phyloP scores from a whole-genome alignment of 2,888 invertebrate species.

The Halictus ligatus region DNA sequence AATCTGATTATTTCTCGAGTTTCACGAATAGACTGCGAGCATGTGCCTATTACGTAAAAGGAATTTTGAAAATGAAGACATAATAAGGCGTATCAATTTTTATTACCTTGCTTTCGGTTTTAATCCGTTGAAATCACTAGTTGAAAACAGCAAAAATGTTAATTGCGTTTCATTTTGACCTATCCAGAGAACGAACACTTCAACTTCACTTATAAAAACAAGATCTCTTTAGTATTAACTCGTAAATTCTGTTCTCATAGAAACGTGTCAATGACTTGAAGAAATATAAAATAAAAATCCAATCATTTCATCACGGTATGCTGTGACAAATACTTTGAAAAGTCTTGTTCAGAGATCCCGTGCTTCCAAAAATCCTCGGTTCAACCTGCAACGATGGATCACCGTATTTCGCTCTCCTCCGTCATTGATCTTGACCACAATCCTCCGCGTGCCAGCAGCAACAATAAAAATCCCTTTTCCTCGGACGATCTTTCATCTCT shows the following conservation, averaged over 20 bases:
- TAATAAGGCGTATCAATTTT: not conserved
- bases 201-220: not conserved
- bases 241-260: not conserved
- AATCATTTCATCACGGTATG: not conserved
- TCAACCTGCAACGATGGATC: not conserved
- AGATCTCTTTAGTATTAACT: not conserved
- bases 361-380: not conserved
- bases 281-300: not conserved
- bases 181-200: too few relatives aligned
- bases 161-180: too few relatives aligned
- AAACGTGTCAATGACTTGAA: not conserved
- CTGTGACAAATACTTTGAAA: not conserved
- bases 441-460: not conserved
- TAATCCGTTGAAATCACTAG: too few relatives aligned
- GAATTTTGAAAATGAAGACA: not conserved
- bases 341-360: not conserved
- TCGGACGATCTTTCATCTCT: constrained; percentile 1
- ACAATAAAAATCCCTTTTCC: not conserved
- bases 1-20: not conserved
- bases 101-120: too few relatives aligned
- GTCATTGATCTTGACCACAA: not conserved
- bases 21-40: not conserved
- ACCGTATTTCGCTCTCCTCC: not conserved
- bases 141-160: too few relatives aligned
- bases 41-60: not conserved